Conservation (phyloP, 2,888 invertebrate genomes). For the Aporophyla lueneburgensis region DNA sequence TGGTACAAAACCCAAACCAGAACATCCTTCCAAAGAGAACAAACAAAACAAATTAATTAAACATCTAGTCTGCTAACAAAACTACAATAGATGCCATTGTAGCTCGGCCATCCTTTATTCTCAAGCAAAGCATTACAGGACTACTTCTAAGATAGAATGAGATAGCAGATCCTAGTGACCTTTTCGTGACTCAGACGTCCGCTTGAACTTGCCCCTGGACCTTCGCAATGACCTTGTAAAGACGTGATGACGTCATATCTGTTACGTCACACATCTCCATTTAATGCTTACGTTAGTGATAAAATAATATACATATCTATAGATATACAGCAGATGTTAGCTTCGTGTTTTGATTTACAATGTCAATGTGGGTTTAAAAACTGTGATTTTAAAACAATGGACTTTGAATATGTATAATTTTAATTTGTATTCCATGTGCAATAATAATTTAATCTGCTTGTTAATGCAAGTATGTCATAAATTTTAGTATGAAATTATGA, state of each 20-base stretch:
- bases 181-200: conserved; percentile 53
- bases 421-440: background rate
- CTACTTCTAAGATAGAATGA: conserved; percentile 34
- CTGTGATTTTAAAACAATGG: conserved; percentile 2
- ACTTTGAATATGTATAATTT: background rate
- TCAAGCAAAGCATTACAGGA: conserved; percentile 10
- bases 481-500: conserved; percentile 12
- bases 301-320: background rate
- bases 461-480: background rate
- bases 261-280: conserved; percentile 41
- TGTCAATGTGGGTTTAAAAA: background rate
- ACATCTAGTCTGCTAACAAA: conserved; percentile 32
- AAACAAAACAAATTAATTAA: conserved; percentile 36
- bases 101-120: conserved; percentile 7
- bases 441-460: background rate
- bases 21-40: background rate
- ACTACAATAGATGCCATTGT: conserved; percentile 18
- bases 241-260: conserved; percentile 61
- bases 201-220: conserved; percentile 64
- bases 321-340: conserved; percentile 2
- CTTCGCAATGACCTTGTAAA: conserved; percentile 59
- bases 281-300: conserved; percentile 16
- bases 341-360: conserved; percentile 6
- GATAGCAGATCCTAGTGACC: conserved; percentile 47
- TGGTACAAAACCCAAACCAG: conserved; percentile 22